phyloP scores from a whole-genome alignment of 1,140 invertebrate species.

The Microplitis demolitor region DNA sequence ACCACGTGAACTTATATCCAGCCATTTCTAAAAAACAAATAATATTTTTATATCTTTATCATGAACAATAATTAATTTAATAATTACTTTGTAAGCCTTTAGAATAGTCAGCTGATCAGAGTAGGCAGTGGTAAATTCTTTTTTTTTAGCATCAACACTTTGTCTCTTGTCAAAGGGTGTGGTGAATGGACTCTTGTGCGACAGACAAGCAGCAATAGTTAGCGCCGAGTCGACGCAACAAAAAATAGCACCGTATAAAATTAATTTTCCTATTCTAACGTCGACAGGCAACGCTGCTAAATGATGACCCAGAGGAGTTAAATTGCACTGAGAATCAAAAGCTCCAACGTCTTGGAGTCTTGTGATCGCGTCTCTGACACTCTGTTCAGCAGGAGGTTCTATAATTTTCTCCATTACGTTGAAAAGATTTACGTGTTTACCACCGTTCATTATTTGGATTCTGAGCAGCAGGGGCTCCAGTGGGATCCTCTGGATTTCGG shows the following conservation, averaged over 20 bases:
- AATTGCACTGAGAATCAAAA: slow-evolving; percentile 74
- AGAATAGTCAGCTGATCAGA: slow-evolving; percentile 84
- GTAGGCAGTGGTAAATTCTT: slow-evolving; percentile 72
- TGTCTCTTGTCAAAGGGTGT: slow-evolving; percentile 76
- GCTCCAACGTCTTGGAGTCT: slow-evolving; percentile 86
- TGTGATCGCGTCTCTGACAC: slow-evolving; percentile 77
- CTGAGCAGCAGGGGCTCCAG: slow-evolving; percentile 87
- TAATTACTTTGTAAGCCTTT: slow-evolving; percentile 67
- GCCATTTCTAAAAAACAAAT: slow-evolving; percentile 68
- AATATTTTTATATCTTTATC: too few relatives aligned
- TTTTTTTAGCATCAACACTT: slow-evolving; percentile 74
- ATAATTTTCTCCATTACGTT: slow-evolving; percentile 73
- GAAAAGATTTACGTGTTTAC: slow-evolving; percentile 68
- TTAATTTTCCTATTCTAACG: slow-evolving; percentile 86
- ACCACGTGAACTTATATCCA: slow-evolving; percentile 65
- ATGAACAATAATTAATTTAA: too few relatives aligned
- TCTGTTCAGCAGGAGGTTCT: slow-evolving; percentile 81
- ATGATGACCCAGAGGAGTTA: slow-evolving; percentile 90
- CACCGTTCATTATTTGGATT: slow-evolving; percentile 81
- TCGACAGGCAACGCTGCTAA: slow-evolving; percentile 89
- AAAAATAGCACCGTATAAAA: slow-evolving; percentile 89
- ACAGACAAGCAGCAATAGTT: slow-evolving; percentile 89
- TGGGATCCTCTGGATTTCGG: slow-evolving; percentile 84
- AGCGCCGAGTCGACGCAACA: slow-evolving; percentile 92
- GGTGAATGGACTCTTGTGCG: slow-evolving; percentile 83